Evolutionary conservation across 2,113 vertebrate genomes (phyloP).

Genomic region (Romanogobio albipinnatus): DNA sequence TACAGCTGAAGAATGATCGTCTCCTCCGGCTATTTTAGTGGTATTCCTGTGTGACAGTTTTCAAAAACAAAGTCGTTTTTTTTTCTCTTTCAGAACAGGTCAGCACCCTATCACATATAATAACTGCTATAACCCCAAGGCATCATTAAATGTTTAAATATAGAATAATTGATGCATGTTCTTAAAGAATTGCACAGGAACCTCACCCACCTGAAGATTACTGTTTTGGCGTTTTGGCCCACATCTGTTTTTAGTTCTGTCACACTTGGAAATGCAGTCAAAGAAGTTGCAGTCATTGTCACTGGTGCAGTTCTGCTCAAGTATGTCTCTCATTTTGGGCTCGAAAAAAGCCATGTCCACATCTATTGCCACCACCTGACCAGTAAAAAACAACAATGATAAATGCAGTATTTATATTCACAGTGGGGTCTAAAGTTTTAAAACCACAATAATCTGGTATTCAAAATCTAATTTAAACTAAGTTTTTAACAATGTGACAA

Average conservation of each 20-base stretch:
- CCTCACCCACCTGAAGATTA: conserved; percentile 86
- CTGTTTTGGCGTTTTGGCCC: conserved; percentile 84
- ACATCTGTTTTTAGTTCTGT: conserved; percentile 78
- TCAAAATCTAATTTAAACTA: neutral
- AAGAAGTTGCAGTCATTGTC: conserved; percentile 97
- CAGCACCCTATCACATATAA: neutral
- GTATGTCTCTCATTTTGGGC: conserved; percentile 95
- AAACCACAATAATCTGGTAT: neutral
- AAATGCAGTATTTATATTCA: neutral
- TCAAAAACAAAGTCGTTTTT: conserved; percentile 1
- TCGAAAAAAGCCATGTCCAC: conserved; percentile 99
- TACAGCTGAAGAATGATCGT: conserved; percentile 14
- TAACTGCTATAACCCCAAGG: neutral
- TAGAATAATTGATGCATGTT: neutral
- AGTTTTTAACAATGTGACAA: neutral
- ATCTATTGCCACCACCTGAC: conserved; percentile 94
- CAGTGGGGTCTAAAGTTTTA: neutral
- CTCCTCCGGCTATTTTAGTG: neutral
- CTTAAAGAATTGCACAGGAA: neutral
- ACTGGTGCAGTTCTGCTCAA: conserved; percentile 92
- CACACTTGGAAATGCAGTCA: conserved; percentile 92
- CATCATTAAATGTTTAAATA: neutral
- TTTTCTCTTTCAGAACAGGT: neutral
- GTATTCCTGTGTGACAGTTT: conserved; percentile 10
- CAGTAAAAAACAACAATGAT: neutral